phyloP scores from a whole-genome alignment of 2,888 invertebrate species.

The Dynastes hyllus region DNA sequence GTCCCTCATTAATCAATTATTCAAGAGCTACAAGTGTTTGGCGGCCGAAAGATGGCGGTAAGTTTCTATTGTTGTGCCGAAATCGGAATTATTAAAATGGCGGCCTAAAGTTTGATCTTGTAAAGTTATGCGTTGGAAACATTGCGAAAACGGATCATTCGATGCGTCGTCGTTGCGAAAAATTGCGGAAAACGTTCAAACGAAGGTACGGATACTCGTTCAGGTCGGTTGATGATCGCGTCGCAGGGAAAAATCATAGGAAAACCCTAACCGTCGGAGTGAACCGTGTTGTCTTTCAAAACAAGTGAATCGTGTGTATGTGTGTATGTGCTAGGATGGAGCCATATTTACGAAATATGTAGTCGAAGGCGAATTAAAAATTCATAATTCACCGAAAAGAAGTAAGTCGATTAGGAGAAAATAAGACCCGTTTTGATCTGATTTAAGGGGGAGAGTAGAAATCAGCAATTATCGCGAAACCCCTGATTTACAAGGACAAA shows the following conservation, averaged over 20 bases:
- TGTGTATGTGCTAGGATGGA: conserved; percentile 69
- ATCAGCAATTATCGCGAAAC: conserved; percentile 30
- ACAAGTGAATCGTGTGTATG: conserved; percentile 46
- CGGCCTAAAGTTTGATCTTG: conserved; percentile 79
- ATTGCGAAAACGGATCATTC: conserved; percentile 13
- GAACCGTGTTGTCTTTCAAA: conserved; percentile 39
- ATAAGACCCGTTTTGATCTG: conserved; percentile 5
- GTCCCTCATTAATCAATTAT: conserved; percentile 42
- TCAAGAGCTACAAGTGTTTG: conserved; percentile 46
- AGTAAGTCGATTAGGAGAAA: conserved; percentile 61
- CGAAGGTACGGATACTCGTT: conserved; percentile 16
- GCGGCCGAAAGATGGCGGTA: conserved; percentile 76
- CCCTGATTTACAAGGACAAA: conserved; percentile 47
- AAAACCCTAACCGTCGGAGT: conserved; percentile 21
- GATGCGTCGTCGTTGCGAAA: conserved; percentile 37
- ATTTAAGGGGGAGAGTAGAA: conserved; percentile 35
- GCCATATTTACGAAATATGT: conserved; percentile 77
- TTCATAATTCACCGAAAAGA: conserved; percentile 64
- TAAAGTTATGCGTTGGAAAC: conserved; percentile 43
- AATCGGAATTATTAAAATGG: conserved; percentile 77
- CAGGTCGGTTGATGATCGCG: conserved; percentile 36
- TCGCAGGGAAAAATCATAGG: conserved; percentile 34
- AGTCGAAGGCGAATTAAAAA: conserved; percentile 62
- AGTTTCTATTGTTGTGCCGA: conserved; percentile 75
- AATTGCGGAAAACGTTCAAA: conserved; percentile 26